phyloP scores from a whole-genome alignment of 2,113 vertebrate genomes.

The Asarcornis scutulata region DNA sequence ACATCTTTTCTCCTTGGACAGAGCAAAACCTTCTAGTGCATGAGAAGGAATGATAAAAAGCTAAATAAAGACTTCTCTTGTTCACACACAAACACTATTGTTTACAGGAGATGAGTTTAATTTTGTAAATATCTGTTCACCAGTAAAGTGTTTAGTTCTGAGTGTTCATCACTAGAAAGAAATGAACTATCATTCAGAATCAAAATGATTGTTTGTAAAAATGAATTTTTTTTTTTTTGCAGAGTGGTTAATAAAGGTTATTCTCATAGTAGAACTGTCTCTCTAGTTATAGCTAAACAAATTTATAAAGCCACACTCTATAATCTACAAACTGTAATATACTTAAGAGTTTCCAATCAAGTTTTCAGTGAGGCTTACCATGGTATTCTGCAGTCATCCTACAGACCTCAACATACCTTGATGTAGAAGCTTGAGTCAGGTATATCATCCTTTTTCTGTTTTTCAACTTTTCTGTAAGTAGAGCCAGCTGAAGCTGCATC shows the following conservation, averaged over 20 bases:
- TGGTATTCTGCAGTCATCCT: not conserved
- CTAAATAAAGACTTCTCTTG: not conserved
- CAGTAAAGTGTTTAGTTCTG: not conserved
- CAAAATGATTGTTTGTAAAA: not conserved
- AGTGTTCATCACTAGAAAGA: not conserved
- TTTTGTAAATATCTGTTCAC: not conserved
- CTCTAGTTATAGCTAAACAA: not conserved
- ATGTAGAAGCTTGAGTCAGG: not conserved
- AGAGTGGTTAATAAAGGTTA: not conserved
- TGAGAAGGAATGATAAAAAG: conserved; percentile 1
- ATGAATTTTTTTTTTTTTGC: not conserved
- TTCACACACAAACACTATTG: not conserved
- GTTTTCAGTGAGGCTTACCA: not conserved
- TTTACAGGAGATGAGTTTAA: conserved; percentile 23
- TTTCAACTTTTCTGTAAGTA: not conserved
- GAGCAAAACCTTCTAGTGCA: not conserved
- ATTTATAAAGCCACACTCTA: fast-evolving
- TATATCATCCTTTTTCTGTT: not conserved
- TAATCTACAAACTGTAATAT: not conserved
- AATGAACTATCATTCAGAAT: not conserved
- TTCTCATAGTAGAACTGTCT: not conserved
- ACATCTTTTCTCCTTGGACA: not conserved
- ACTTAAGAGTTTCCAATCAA: not conserved
- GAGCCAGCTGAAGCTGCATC: not conserved
- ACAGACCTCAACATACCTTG: not conserved